A percentile compares a stretch with the other conserved stretches of the same genome.
Conservation (phyloP, 2,797 vertebrate genomes). For the Phataginus tetradactyla region DNA sequence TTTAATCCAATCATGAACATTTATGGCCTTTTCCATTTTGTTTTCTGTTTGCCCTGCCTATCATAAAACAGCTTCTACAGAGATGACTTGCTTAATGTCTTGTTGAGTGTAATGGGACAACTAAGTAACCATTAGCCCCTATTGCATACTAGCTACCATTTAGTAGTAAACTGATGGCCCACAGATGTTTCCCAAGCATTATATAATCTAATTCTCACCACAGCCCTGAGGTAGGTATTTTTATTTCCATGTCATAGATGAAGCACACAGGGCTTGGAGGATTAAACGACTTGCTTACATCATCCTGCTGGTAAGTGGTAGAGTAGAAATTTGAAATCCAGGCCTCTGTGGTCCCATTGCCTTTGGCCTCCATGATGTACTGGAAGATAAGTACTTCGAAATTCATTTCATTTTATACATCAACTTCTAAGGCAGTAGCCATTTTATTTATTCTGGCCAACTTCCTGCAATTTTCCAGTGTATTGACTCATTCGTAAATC, state of each 20-base stretch:
- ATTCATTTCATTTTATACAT: not conserved
- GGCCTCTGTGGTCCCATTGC: not conserved
- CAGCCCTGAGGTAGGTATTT: not conserved
- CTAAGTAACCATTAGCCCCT: not conserved
- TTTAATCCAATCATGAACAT: not conserved
- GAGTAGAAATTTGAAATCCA: not conserved
- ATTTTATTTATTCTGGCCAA: conserved; percentile 44
- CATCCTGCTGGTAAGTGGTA: not conserved
- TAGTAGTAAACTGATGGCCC: not conserved
- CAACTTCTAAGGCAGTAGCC: not conserved
- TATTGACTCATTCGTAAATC: not conserved
- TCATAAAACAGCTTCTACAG: not conserved
- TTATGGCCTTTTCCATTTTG: not conserved
- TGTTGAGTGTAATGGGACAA: not conserved
- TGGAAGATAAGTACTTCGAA: not conserved
- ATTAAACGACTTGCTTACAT: not conserved
- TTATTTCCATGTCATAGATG: not conserved
- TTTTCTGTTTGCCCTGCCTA: not conserved
- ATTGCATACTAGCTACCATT: not conserved
- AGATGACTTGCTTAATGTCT: not conserved
- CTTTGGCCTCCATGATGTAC: not conserved
- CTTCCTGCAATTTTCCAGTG: conserved; percentile 32
- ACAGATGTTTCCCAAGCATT: not conserved
- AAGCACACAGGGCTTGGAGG: not conserved
- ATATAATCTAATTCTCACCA: not conserved